A percentile compares a stretch with the other conserved stretches of the same genome.
Conservation (phyloP, 2,797 vertebrate genomes). For the Mico argentatus region DNA sequence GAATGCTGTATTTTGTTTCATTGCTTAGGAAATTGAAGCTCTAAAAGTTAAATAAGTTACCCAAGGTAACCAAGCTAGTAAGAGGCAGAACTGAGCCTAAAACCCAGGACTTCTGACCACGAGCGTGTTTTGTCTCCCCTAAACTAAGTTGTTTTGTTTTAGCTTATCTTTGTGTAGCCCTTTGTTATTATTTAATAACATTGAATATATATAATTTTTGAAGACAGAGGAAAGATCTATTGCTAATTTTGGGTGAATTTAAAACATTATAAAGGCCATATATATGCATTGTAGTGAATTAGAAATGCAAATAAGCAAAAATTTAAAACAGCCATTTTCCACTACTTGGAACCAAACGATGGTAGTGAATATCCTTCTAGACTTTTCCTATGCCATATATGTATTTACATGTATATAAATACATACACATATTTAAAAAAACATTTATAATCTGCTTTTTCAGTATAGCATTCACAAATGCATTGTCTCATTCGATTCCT, state of each 20-base stretch:
- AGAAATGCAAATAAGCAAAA: constrained; percentile 12
- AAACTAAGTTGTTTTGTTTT: neutral
- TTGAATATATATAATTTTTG: neutral
- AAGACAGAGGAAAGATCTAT: neutral
- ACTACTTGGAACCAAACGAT: neutral
- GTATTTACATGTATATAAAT: neutral
- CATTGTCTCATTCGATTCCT: neutral
- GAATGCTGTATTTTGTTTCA: neutral
- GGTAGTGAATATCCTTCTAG: neutral
- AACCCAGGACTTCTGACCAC: neutral
- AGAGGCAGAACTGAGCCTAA: neutral
- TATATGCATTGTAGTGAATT: neutral
- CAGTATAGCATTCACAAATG: neutral
- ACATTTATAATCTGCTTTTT: neutral
- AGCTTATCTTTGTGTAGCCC: neutral
- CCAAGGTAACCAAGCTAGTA: neutral
- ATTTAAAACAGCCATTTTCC: neutral
- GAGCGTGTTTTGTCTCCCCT: neutral
- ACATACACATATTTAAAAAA: neutral
- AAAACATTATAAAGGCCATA: neutral
- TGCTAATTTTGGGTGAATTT: neutral
- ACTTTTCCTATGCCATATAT: neutral
- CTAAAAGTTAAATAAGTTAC: neutral
- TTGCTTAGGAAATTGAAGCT: neutral
- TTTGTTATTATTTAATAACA: neutral